Evolutionary conservation across 1,140 invertebrate species (phyloP), one percentile per base, ranked within the genome.

Genomic region (Drosophila virilis): DNA sequence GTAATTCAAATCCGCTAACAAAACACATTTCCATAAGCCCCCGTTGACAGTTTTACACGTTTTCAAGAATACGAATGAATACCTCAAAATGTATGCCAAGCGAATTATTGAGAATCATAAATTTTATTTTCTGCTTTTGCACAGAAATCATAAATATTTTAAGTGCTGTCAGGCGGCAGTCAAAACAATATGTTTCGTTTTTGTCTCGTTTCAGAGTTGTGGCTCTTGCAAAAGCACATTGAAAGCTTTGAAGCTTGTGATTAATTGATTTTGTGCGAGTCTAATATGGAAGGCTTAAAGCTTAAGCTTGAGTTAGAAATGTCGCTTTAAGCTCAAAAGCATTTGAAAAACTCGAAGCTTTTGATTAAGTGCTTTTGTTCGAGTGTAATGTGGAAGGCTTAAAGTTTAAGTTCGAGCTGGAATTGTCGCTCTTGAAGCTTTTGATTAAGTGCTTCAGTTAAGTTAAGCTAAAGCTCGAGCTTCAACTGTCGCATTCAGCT

Each of bases 31-130:
- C n/a, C 15, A 37, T 32, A 15, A 15, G 8, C 33, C 33, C 13
- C 46, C 33, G 55, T 60, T 68, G 45, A 50, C 45, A 51, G 45
- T 35, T 45, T 69, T 37, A 54, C 37, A 45, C 50, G 45, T 52
- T 35, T 58, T 17, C 12, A n/a, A 5, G 12, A 54, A 38, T 17
- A 17, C 17, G 17, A 17, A 17, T 17, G 17, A 17, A 17, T 35
- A 37, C 40, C 45, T 62, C 32, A 15, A 13, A 51, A 28, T 8
- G 15, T 15, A 45, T 33, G 55, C 28, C 9, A 58, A 15, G 22
- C 43, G 32, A 45, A 46, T 46, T 59, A 35, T 33, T 10, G 9
- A 15, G 55, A 43, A 43, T 9, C 28, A 45, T 15, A 35, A 46
- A 46, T 32, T 35, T 28, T 28, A 38, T 15, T 15, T 15, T 15